phyloP scores from a whole-genome alignment of 2,113 vertebrate species.

The Alligator sinensis region DNA sequence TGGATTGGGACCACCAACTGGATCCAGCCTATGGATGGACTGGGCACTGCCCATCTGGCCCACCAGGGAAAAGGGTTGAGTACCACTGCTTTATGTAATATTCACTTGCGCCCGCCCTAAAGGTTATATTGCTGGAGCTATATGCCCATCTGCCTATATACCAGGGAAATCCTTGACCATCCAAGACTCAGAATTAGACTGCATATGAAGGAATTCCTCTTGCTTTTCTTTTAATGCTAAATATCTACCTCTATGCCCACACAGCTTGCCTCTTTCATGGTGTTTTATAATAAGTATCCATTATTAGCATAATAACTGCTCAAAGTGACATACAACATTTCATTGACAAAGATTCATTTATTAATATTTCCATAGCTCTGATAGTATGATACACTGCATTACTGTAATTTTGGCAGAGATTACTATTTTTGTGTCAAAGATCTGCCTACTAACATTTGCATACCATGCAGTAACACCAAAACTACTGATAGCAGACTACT shows the following conservation, averaged over 20 bases:
- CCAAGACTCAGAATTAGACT: conserved; percentile 59
- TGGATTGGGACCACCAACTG: too few species aligned
- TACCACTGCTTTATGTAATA: conserved; percentile 12
- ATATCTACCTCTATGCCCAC: conserved; percentile 49
- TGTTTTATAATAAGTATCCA: conserved; percentile 64
- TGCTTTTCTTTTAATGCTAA: conserved; percentile 52
- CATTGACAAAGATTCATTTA: conserved; percentile 69
- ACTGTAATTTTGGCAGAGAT: conserved; percentile 64
- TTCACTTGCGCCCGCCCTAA: conserved; percentile 1
- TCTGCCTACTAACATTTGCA: conserved; percentile 54
- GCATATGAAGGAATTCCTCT: conserved; percentile 40
- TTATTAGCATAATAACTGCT: conserved; percentile 71
- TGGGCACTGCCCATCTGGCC: too few species aligned
- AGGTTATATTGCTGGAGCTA: conserved; percentile 34
- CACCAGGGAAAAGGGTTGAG: too few species aligned
- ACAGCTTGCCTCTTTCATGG: conserved; percentile 68
- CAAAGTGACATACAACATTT: conserved; percentile 70
- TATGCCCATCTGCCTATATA: conserved; percentile 48
- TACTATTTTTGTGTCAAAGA: conserved; percentile 73
- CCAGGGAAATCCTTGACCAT: conserved; percentile 58
- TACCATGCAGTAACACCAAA: conserved; percentile 57
- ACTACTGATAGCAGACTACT: conserved; percentile 43
- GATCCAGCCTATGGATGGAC: too few species aligned
- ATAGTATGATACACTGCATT: conserved; percentile 57
- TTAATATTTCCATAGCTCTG: conserved; percentile 72